These are phyloP conservation scores for Caradrina kadenii DNA, from an alignment of 2,888 invertebrate species.

Conservation along the genomic window DNA sequence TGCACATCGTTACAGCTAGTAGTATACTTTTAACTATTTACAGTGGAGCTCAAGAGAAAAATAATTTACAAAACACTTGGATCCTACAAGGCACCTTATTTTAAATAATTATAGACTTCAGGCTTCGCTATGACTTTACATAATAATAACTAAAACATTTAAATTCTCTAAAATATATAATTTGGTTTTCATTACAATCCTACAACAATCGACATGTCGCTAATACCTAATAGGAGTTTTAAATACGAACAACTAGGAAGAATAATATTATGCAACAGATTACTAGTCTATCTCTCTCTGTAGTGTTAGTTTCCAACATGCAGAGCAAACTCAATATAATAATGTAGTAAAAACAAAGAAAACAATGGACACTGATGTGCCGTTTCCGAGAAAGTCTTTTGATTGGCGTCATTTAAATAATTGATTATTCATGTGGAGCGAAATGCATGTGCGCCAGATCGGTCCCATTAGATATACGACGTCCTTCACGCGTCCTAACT, in stretches of 20 bases:
- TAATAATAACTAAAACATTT: slow-evolving; percentile 88
- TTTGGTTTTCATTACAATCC: slow-evolving; percentile 90
- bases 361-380: slow-evolving; percentile 73
- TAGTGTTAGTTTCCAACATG: slow-evolving; percentile 79
- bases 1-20: slow-evolving; percentile 84
- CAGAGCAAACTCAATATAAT: slow-evolving; percentile 64
- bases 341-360: slow-evolving; percentile 65
- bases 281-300: slow-evolving; percentile 82
- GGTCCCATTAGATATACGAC: slow-evolving; percentile 87
- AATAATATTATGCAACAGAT: slow-evolving; percentile 90
- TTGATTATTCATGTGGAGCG: slow-evolving; percentile 89
- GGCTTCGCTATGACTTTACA: slow-evolving; percentile 90
- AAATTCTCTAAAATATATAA: slow-evolving; percentile 90
- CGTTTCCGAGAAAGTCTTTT: slow-evolving; percentile 82
- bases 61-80: slow-evolving; percentile 88
- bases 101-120: slow-evolving; percentile 89
- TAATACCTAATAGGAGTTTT: slow-evolving; percentile 90
- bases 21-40: slow-evolving; percentile 90
- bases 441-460: slow-evolving; percentile 87
- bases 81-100: slow-evolving; percentile 89
- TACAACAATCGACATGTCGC: slow-evolving; percentile 88
- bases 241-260: slow-evolving; percentile 89
- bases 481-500: slow-evolving; percentile 90
- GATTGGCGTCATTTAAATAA: slow-evolving; percentile 88
- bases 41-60: slow-evolving; percentile 85